Conservation (phyloP, 53 echinoderm and acorn worm genomes). For the Henricia sp. region DNA sequence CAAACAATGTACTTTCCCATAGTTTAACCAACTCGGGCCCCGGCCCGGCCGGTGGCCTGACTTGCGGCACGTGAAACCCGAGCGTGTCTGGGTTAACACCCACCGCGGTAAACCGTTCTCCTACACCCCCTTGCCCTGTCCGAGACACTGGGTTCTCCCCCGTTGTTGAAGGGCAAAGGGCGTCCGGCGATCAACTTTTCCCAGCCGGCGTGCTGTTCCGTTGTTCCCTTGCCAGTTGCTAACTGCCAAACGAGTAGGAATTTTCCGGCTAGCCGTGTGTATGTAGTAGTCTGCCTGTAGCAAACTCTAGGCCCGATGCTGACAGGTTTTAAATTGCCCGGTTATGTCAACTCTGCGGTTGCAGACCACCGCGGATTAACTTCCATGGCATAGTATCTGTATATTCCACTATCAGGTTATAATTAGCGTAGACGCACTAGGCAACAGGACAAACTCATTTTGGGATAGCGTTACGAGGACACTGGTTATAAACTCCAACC, state of each 20-base stretch:
- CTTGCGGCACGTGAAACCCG: neutral
- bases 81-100: slow-evolving; percentile 48
- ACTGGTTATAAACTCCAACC: too few species aligned
- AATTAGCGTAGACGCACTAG: too few species aligned
- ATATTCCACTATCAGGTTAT: neutral
- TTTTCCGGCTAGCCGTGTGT: too few species aligned
- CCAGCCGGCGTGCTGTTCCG: too few species aligned
- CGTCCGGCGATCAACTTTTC: slow-evolving; percentile 12
- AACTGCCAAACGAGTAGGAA: too few species aligned
- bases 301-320: too few species aligned
- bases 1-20: slow-evolving; percentile 58
- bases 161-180: slow-evolving; percentile 44
- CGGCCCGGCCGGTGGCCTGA: slow-evolving; percentile 3
- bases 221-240: too few species aligned
- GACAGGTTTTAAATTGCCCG: too few species aligned
- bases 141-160: slow-evolving; percentile 17
- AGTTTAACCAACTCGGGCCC: too few species aligned
- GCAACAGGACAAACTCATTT: too few species aligned
- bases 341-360: slow-evolving; percentile 50
- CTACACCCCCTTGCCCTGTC: slow-evolving; percentile 42
- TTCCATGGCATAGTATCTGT: neutral
- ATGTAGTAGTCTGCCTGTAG: too few species aligned
- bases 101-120: neutral
- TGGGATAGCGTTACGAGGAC: too few species aligned
- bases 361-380: neutral